Evolutionary conservation across 2,113 vertebrate species (phyloP), one percentile per base, ranked within the genome.

Genomic region (Nibea coibor): DNA sequence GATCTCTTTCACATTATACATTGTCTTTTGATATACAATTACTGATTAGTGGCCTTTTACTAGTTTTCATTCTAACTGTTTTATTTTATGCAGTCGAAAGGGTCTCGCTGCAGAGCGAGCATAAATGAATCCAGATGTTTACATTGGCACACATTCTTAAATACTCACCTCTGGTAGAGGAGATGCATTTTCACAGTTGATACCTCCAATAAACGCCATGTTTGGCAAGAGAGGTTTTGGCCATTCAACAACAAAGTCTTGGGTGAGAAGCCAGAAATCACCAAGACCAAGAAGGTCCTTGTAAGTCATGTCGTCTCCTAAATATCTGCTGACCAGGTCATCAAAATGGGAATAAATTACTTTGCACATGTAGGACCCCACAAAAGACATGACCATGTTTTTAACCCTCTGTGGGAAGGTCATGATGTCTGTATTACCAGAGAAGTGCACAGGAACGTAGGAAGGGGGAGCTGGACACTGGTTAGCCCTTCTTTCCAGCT

Each of bases 141-240:
- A 47, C 4, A n/a, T 57, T 66, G 53, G 16, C 3, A 47, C 31
- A 24, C 19, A 70, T 77, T 56, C 28, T 56, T 39, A n/a, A 58
- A 70, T 70, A 93, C 94, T 88, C 80, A 96, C 96, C 70, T 88
- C 89, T 47, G 96, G 75, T 3, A 98, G 87, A 12, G 89, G 57
- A n/a, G 76, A 93, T 43, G 56, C 86, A 48, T 78, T 92, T 74
- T 17, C 87, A 91, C 95, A 96, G 75, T 94, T 96, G 91, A 95
- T 94, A 10, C 95, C 96, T 26, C 95, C 96, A 1, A 96, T 93
- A 0, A 93, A 93, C 80, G 97, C 45, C 92, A 96, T 92, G 74
- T 97, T 98, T 68, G 96, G 97, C 96, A 98, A 96, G 31, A 96
- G 0, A 0, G 98, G 97, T 54, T 3, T 94, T 0, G 96, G 96